Evolutionary conservation across 2,888 invertebrate genomes (phyloP), one percentile per base, ranked within the genome.

Genomic region (Furcula furcula): DNA sequence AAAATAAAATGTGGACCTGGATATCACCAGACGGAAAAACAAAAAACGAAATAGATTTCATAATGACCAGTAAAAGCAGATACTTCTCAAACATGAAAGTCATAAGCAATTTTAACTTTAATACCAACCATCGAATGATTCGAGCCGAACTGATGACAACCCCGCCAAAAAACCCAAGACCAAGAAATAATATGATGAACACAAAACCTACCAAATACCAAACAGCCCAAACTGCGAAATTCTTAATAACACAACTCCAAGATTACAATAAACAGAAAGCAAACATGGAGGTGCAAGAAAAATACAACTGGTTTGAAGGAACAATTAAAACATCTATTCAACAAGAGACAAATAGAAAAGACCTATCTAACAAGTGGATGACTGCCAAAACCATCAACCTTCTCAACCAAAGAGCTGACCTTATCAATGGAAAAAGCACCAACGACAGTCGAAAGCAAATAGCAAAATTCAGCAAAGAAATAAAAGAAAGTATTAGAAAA

Each of bases 91-190:
- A 40, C 23, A 14, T 40, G 7, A 25, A 4, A 5, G 35, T 35
- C 7, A 35, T 40, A 2, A 35, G 15, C 4, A 47, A 43, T 19
- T 35, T 58, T 0, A 59, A 59, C 16, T 59, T 51, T 19, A 58
- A 58, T 18, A 54, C 55, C 7, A 49, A 62, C 16, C 55, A 59
- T 33, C 40, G 40, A 29, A 7, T 64, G 6, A 40, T 65, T 4
- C 40, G 60, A 51, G 37, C 57, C 1, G 54, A 57, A 47, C 23
- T 61, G 1, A 30, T 2, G 19, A 16, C 34, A 39, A 34, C 1
- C 0, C 43, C 43, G 44, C 50, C 46, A 42, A 57, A 30, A 31
- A 51, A 50, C 0, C 23, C 44, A n/a, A 58, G 56, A 50, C 51
- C 55, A 40, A 56, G 31, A 38, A 27, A 33, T 23, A 21, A 47